Percentiles rank a stretch among this genome's conserved stretches.
Conservation (phyloP, 2,113 vertebrate genomes). For the Poeciliopsis turrubarensis region DNA sequence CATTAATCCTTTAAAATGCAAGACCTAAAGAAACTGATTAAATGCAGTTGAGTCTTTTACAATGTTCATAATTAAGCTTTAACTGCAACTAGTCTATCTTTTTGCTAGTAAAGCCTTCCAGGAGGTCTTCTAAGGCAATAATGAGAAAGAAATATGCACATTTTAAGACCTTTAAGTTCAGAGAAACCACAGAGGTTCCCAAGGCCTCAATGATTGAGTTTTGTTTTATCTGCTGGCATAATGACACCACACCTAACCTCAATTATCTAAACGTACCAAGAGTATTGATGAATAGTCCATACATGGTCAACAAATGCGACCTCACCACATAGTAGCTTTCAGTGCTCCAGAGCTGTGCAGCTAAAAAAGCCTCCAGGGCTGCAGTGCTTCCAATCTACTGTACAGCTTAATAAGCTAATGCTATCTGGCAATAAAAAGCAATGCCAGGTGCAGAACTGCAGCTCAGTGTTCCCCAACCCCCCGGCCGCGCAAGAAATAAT, state of each 20-base stretch:
- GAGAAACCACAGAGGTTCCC: neutral
- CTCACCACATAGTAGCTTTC: constrained; percentile 42
- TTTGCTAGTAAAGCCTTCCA: neutral
- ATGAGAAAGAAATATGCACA: neutral
- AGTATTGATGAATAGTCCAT: constrained; percentile 50
- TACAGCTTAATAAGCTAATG: constrained; percentile 65
- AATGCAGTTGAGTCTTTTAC: neutral
- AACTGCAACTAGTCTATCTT: neutral
- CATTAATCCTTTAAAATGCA: neutral
- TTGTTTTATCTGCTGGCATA: constrained; percentile 36
- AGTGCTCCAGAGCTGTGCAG: constrained; percentile 48
- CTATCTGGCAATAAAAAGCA: constrained; percentile 52
- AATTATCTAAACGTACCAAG: constrained; percentile 66
- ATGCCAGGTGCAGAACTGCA: constrained; percentile 14
- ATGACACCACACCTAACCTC: constrained; percentile 43
- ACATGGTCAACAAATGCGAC: constrained; percentile 37
- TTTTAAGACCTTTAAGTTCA: neutral
- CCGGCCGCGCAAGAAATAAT: no score
- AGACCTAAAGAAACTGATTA: no score
- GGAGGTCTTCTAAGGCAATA: neutral
- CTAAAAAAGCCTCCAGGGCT: constrained; percentile 26
- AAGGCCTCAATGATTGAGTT: neutral
- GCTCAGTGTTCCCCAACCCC: no score
- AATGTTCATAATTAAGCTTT: neutral
- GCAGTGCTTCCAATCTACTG: constrained; percentile 22